These are phyloP conservation scores for Ophiodon elongatus DNA, from an alignment of 2,113 vertebrate genomes.

Conservation along the genomic window DNA sequence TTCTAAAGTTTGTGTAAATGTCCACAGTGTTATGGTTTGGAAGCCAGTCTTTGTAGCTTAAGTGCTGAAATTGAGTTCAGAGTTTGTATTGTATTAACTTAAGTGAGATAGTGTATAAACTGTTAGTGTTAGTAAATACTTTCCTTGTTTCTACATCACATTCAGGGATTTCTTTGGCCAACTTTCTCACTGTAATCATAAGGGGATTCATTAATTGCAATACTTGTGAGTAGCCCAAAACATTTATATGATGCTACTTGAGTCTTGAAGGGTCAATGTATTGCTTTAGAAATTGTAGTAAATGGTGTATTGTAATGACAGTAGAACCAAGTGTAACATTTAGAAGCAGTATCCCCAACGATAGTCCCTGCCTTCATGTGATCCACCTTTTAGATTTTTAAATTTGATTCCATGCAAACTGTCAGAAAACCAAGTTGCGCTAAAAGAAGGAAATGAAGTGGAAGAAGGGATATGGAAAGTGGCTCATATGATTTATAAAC, in stretches of 20 bases:
- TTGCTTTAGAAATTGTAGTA: neutral
- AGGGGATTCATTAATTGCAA: neutral
- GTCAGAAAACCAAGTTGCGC: neutral
- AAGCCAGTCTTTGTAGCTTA: neutral
- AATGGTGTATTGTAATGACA: neutral
- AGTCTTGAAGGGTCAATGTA: no score
- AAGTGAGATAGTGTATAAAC: neutral
- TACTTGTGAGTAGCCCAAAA: neutral
- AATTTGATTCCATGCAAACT: neutral
- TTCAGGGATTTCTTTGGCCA: neutral
- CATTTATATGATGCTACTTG: neutral
- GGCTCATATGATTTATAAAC: slow-evolving; percentile 8
- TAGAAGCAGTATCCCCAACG: neutral
- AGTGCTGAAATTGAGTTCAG: neutral
- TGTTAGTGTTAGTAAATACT: neutral
- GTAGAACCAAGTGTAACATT: neutral
- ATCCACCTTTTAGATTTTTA: slow-evolving; percentile 1
- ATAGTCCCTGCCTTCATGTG: neutral
- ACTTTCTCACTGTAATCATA: neutral
- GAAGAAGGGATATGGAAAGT: neutral
- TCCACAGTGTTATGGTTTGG: neutral
- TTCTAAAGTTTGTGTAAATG: neutral
- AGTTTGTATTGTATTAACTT: neutral
- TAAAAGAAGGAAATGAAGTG: neutral
- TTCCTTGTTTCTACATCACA: neutral